Evolutionary conservation across 2,888 invertebrate genomes (phyloP), one percentile per base, ranked within the genome.

Genomic region (Lepidocyrtoides sp.): DNA sequence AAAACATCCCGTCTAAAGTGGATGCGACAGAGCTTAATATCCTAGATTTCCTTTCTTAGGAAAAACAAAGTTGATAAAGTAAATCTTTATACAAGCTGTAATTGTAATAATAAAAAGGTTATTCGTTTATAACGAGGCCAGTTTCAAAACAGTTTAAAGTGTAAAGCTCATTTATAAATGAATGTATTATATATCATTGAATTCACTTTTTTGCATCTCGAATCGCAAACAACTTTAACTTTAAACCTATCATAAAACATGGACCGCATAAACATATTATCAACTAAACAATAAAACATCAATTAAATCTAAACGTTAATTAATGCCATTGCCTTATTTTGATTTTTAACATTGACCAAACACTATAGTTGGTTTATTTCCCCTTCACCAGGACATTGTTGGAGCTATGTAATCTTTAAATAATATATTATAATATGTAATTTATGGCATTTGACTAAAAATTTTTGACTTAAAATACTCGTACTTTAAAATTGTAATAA

Each of bases 401-500:
- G n/a, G 26, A 17, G 36, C 17, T 51, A 57, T 57, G 54, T 51
- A 51, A 79, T 54, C 7, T 20, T 26, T 79, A 54, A 79, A 44
- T n/a, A 63, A 63, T 63, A 20, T 41, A n/a, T n/a, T n/a, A n/a
- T n/a, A n/a, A n/a, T n/a, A 32, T 32, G 10, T 54, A 75, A 44
- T 32, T 83, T 89, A 89, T 89, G 89, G 89, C 89, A 89, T 75
- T 72, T 89, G 89, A 89, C 89, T 89, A 89, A 89, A 89, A 89
- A 89, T 82, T 51, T 79, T 60, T 87, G 77, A 81, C 88, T 88
- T 88, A 88, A 79, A 69, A 88, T 75, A 87, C 60, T 79, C 44
- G 60, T 54, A 54, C 54, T 54, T 5, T 54, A 29, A 84, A 84
- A 63, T 26, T 57, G 20, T 63, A 81, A 81, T 26, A 51, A 44